Conservation (phyloP, 92 coral and sea anemone genomes). For the Bergia sp. region DNA sequence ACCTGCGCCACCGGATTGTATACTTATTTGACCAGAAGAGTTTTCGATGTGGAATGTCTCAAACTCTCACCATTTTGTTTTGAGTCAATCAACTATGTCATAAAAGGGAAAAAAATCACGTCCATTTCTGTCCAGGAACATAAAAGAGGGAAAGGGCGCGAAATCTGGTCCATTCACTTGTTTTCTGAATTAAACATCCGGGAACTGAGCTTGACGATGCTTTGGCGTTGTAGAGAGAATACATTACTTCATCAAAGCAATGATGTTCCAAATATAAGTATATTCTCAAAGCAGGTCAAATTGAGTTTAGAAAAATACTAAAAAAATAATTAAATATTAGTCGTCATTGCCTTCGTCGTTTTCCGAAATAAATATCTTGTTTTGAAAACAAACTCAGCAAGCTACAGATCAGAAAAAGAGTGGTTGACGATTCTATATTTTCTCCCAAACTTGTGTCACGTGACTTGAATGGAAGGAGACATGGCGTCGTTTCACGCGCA, state of each 20-base stretch:
- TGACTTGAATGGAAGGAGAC: conserved; percentile 62
- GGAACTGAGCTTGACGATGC: not conserved
- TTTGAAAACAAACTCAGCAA: not conserved
- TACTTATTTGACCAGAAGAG: too few relatives aligned
- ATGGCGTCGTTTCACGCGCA: conserved; percentile 77
- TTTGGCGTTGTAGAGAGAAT: conserved; percentile 21
- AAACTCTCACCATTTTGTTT: too few relatives aligned
- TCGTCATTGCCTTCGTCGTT: too few relatives aligned
- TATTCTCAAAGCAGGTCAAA: not conserved
- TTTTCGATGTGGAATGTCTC: too few relatives aligned
- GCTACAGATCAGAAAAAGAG: not conserved
- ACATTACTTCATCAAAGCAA: not conserved
- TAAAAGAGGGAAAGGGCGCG: conserved; percentile 18
- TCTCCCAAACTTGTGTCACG: conserved; percentile 17
- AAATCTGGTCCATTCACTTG: conserved; percentile 6
- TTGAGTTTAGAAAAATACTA: not conserved
- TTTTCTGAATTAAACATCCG: conserved; percentile 11
- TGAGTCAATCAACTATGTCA: too few relatives aligned
- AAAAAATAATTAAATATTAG: not conserved
- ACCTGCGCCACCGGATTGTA: too few relatives aligned
- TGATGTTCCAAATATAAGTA: not conserved
- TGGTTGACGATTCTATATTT: not conserved
- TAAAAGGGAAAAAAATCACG: too few relatives aligned
- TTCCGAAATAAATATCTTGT: not conserved
- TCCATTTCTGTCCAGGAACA: too few relatives aligned